Evolutionary conservation across 2,797 vertebrate genomes (phyloP), one percentile per base, ranked within the genome.

Genomic region (Ispidina lecontei): DNA sequence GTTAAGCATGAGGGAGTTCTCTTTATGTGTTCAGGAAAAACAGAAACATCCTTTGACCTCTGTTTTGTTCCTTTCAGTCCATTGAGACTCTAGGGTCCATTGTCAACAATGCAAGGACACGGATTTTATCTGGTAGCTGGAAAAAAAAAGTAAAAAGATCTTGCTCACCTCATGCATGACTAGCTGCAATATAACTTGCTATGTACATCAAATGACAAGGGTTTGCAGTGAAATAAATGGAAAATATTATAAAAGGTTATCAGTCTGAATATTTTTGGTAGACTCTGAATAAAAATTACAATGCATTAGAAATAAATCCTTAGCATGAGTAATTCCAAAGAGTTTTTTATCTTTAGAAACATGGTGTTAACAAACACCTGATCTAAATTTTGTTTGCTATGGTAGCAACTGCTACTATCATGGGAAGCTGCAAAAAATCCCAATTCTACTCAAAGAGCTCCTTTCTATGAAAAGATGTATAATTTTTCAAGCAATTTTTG

Each of bases 361-460:
- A 46, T 15, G 6, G 21, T 80, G 84, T 90, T 93, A 89, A 60
- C 65, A 88, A 84, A 78, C 31, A 93, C 67, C 63, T 91, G 67
- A 76, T 91, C 41, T 93, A 56, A 72, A 76, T 80, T 77, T 84
- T 74, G 69, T 78, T 79, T 92, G 58, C 82, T 79, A 51, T 64
- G 49, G 67, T 73, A 86, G 39, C 70, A 94, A 51, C 70, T 70
- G 18, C 37, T 94, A 63, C 46, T 67, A 6, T 59, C 41, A 55
- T 62, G 46, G 65, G 55, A 91, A 78, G 29, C 46, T 69, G 13
- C 19, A 39, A 71, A 76, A 76, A 54, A 15, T 18, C 31, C 31
- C 49, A 7, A 9, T 70, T 49, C 83, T 73, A 26, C 19, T 74
- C 3, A 0, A 76, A 69, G 13, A 71, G 4, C 25, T 93, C 19